A percentile compares a stretch with the other conserved stretches of the same genome.
phyloP scores from a whole-genome alignment of 2,113 vertebrate species.

The Melanotaenia duboulayi region DNA sequence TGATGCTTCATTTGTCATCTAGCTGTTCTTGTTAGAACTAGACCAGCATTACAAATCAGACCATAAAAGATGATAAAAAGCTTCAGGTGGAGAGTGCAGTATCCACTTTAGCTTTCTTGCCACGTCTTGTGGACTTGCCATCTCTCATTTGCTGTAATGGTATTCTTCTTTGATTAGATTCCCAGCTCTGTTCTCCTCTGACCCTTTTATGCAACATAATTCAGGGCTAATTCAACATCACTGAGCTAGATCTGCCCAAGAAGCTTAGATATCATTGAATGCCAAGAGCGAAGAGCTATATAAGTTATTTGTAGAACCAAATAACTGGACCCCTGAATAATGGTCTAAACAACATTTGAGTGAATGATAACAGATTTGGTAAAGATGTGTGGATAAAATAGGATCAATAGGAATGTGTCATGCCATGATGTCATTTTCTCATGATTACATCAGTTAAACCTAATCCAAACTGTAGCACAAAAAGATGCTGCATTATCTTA shows the following conservation, averaged over 20 bases:
- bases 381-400: background rate
- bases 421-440: background rate
- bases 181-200: constrained; percentile 51
- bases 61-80: constrained; percentile 46
- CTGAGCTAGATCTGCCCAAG: constrained; percentile 36
- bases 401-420: background rate
- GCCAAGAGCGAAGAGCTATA: background rate
- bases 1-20: constrained; percentile 15
- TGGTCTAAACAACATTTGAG: constrained; percentile 1
- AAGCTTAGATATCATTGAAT: constrained; percentile 19
- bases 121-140: constrained; percentile 55
- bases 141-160: constrained; percentile 73
- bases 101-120: constrained; percentile 48
- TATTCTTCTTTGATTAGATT: constrained; percentile 74
- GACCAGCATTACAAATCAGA: constrained; percentile 26
- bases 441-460: background rate
- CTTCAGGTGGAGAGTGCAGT: constrained; percentile 49
- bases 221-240: constrained; percentile 41
- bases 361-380: background rate
- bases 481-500: background rate
- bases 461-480: background rate
- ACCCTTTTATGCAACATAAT: constrained; percentile 61
- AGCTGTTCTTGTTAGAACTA: constrained; percentile 35
- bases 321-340: background rate
- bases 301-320: background rate